Evolutionary conservation across 1,140 invertebrate genomes (phyloP), one percentile per base, ranked within the genome.

Genomic region (Nasonia longicornis): DNA sequence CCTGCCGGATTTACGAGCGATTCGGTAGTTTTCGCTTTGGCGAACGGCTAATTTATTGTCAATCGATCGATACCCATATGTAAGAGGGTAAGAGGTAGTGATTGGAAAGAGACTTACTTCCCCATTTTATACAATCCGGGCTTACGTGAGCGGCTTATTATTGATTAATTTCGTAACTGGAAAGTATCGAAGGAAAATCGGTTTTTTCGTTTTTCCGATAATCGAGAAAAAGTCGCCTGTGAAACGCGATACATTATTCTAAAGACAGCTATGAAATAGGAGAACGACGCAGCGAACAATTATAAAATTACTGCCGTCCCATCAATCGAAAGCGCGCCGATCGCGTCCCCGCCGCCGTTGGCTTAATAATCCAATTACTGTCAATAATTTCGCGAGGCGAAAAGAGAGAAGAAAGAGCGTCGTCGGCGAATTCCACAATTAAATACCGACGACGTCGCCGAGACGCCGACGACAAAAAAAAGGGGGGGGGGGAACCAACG

Each of bases 361-460:
- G 38, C 58, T 80, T 74, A 73, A 80, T 80, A 80, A 80, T 80
- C 79, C 72, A 81, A 81, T 81, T 81, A 81, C 79, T 81, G 79
- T 81, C 79, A 81, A 81, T 81, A 81, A 38, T 31, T 48, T 64
- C 70, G 42, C n/a, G 48, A 20, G 7, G 10, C 69, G 10, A 26
- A 64, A 11, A 42, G 64, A 20, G 35, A 63, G 58, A 38, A 22
- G 67, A 70, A n/a, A 70, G 26, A 78, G 52, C 20, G 14, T 14
- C 20, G 14, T 14, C 42, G 22, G 71, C 77, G 52, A 73, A 79
- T 79, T 79, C 58, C 70, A 73, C 77, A 79, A 79, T 79, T 72
- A 79, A 79, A 79, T 73, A 22, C 77, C 20, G 29, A 22, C 29
- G 29, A 35, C 35, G 45, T 78, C 45, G 45, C 6, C 67, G 29